Base-by-base conservation (phyloP, 2,113 vertebrate genomes). In the Morone saxatilis region DNA sequence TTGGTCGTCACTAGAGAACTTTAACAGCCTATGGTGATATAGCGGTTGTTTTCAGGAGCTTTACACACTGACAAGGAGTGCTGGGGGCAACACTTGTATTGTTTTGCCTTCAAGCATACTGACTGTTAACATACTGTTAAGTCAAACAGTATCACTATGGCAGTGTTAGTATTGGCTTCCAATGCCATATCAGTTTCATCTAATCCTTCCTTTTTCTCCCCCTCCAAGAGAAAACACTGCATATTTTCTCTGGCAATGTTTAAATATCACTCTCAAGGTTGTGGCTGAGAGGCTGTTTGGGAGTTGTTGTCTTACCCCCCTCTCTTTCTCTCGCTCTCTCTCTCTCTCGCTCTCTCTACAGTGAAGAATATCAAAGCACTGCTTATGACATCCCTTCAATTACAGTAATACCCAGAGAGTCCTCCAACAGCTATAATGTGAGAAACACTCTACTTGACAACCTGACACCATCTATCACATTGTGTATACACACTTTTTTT, bases 131-230 rank as follows among this genome's bases (percentile, higher is more conserved):
- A 16, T 7, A 12, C 59, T 65, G 25, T 53, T 72, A 17, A 51
- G 5, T 50, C 62, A 12, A 53, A 57, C 8, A 73, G 43, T 22
- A 48, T 71, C n/a, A n/a, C 41, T 63, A 1, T 61, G 43, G 61
- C 40, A 57, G 17, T 59, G 25, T 22, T 12, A 48, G n/a, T 7
- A 61, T 16, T 66, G 57, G 40, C 61, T 36, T 80, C 1, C 25
- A 22, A 12, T 53, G 73, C 40, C 48, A 16, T 53, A 66, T 78
- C 72, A 78, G 56, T 81, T 78, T 14, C 13, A 82, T 71, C 45
- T 72, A 51, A 76, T 68, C 31, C 91, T 95, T 94, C 94, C 92
- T 88, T 95, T 47, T 41, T 40, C 3, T 40, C 7, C n/a, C 51
- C 38, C 91, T 95, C 94, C 1, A 53, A 51, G 83, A 76, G 41